Evolutionary conservation across 1,140 invertebrate genomes (phyloP).

Genomic region (Agrypnia vestita): DNA sequence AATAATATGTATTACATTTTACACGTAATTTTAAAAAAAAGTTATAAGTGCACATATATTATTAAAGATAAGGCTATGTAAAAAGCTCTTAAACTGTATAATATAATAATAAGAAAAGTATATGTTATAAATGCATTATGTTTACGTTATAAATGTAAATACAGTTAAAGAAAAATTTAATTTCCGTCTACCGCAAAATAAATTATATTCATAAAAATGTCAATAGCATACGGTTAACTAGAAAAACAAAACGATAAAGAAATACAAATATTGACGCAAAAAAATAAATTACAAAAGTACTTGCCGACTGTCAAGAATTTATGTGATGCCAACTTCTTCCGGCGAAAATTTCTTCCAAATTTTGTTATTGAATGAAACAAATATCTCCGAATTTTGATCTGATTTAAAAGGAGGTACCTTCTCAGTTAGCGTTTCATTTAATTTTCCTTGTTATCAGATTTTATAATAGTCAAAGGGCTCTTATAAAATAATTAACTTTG

Average conservation of each 20-base stretch:
- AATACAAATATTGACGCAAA: neutral
- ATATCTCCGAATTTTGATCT: constrained; percentile 25
- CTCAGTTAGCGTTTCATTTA: neutral
- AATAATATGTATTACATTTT: no score
- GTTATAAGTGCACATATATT: no score
- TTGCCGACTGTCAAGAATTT: neutral
- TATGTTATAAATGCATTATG: neutral
- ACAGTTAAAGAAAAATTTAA: neutral
- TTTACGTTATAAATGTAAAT: neutral
- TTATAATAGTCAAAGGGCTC: neutral
- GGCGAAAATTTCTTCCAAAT: constrained; percentile 15
- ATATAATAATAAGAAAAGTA: no score
- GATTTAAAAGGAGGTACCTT: neutral
- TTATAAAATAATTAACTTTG: constrained; percentile 39
- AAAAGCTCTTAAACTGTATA: no score
- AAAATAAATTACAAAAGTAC: constrained; percentile 10
- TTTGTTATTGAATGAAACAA: constrained; percentile 17
- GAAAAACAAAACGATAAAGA: constrained; percentile 23
- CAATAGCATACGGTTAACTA: constrained; percentile 16
- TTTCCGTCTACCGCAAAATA: constrained; percentile 5
- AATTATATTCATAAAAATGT: constrained; percentile 15
- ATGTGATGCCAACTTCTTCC: neutral
- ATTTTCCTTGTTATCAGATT: constrained; percentile 29
- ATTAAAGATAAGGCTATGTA: no score
- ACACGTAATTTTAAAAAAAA: no score